These are phyloP conservation scores for Ruditapes philippinarum DNA, from an alignment of 1,140 invertebrate species.

Conservation along the genomic window DNA sequence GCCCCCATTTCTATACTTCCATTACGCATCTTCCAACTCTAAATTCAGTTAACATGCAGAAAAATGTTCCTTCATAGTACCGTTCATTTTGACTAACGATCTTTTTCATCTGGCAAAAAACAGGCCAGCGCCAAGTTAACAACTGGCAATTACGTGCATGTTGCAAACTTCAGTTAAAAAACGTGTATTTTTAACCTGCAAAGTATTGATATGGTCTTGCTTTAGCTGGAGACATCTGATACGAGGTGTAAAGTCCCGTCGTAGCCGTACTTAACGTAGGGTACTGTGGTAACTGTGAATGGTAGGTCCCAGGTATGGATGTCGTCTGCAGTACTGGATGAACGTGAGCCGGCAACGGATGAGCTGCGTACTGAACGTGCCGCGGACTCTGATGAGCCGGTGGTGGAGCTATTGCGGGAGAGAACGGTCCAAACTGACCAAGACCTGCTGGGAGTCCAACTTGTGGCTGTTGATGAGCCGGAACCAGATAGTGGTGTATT, in stretches of 20 bases:
- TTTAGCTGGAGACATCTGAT: conserved; percentile 85
- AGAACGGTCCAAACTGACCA: conserved; percentile 84
- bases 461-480: conserved; percentile 83
- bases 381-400: conserved; percentile 95
- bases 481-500: conserved; percentile 83
- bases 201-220: conserved; percentile 84
- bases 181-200: conserved; percentile 67
- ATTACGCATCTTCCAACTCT: too few relatives aligned
- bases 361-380: conserved; percentile 91
- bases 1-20: too few relatives aligned
- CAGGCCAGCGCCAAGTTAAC: too few relatives aligned
- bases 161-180: not conserved
- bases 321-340: conserved; percentile 90
- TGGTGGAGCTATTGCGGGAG: conserved; percentile 91
- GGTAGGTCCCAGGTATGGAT: conserved; percentile 79
- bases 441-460: conserved; percentile 78
- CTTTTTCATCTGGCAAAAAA: not conserved
- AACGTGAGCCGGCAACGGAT: conserved; percentile 95
- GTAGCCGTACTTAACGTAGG: conserved; percentile 72
- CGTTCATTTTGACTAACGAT: not conserved
- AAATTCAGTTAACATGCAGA: too few relatives aligned
- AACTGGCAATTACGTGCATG: not conserved
- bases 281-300: conserved; percentile 87
- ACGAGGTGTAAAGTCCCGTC: conserved; percentile 81
- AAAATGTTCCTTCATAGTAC: not conserved